A percentile compares a stretch with the other conserved stretches of the same genome.
Evolutionary conservation across 2,888 invertebrate species (phyloP).

Genomic region (Cerastis leucographa): DNA sequence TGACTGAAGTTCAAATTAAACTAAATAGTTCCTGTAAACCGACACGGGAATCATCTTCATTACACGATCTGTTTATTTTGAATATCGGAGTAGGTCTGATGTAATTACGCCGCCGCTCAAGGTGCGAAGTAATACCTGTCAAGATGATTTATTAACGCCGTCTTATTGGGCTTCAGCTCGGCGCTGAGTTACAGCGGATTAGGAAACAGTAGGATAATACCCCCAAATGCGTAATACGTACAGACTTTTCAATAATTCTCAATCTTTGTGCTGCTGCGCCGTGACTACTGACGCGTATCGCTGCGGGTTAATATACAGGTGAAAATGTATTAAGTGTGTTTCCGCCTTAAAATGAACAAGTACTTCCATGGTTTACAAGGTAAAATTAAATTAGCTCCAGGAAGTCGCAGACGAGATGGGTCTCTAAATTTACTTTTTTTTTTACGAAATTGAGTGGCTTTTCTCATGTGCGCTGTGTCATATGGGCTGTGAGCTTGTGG

Average conservation of each 20-base stretch:
- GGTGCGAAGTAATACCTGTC: constrained; percentile 88
- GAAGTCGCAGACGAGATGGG: too few species aligned
- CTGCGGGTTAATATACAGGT: neutral
- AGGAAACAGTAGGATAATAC: constrained; percentile 54
- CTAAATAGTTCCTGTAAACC: constrained; percentile 27
- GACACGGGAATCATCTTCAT: constrained; percentile 60
- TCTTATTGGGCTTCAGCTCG: constrained; percentile 78
- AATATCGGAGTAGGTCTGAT: constrained; percentile 74
- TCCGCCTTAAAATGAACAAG: too few species aligned
- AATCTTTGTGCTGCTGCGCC: constrained; percentile 21
- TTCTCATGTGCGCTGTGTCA: constrained; percentile 16
- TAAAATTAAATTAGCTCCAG: too few species aligned
- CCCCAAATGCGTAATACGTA: constrained; percentile 26
- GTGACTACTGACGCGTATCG: neutral
- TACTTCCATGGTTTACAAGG: too few species aligned
- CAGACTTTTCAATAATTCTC: constrained; percentile 44
- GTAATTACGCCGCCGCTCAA: constrained; percentile 79
- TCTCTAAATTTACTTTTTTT: too few species aligned
- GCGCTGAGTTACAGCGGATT: constrained; percentile 59
- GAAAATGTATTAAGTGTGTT: too few species aligned
- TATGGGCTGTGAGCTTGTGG: constrained; percentile 31
- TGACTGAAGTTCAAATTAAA: constrained; percentile 37
- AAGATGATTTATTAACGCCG: constrained; percentile 86
- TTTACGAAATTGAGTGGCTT: constrained; percentile 18
- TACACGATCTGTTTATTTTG: constrained; percentile 71